Percentiles rank a stretch among this genome's conserved stretches.
Conservation (phyloP, 2,888 invertebrate genomes). For the Timandra comae region DNA sequence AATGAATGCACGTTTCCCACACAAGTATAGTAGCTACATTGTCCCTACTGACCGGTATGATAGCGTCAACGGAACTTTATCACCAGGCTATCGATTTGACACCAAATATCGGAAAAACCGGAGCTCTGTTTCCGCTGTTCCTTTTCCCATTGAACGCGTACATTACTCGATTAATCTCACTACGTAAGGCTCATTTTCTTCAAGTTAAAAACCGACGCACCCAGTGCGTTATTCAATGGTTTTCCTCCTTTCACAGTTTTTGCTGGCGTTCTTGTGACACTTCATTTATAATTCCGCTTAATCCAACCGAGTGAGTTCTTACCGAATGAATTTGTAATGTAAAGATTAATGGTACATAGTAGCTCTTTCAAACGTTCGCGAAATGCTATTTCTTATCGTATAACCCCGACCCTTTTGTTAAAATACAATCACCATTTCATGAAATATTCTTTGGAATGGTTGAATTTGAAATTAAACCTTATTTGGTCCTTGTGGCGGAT, state of each 20-base stretch:
- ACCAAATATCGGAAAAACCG: constrained; percentile 27
- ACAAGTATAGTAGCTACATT: no score
- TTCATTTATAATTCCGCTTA: constrained; percentile 74
- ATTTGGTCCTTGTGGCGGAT: background rate
- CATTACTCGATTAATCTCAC: constrained; percentile 47
- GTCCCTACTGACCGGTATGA: no score
- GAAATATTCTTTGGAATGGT: constrained; percentile 1
- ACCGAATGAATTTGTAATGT: constrained; percentile 74
- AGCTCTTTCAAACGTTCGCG: constrained; percentile 47
- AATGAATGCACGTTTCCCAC: no score
- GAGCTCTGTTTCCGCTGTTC: constrained; percentile 27
- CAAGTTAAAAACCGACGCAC: constrained; percentile 57
- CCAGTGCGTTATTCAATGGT: constrained; percentile 43
- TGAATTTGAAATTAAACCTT: background rate
- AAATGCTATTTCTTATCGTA: constrained; percentile 46
- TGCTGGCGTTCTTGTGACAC: constrained; percentile 62
- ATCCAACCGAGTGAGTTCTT: constrained; percentile 72
- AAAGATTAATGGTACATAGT: constrained; percentile 67
- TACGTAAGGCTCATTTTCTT: constrained; percentile 46
- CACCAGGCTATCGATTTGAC: constrained; percentile 25
- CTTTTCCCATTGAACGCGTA: constrained; percentile 35
- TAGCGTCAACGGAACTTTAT: background rate
- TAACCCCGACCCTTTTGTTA: constrained; percentile 27
- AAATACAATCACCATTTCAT: constrained; percentile 1
- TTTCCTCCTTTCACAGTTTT: constrained; percentile 63